Conservation (phyloP, 2,888 invertebrate genomes). For the Anticlea derivata region DNA sequence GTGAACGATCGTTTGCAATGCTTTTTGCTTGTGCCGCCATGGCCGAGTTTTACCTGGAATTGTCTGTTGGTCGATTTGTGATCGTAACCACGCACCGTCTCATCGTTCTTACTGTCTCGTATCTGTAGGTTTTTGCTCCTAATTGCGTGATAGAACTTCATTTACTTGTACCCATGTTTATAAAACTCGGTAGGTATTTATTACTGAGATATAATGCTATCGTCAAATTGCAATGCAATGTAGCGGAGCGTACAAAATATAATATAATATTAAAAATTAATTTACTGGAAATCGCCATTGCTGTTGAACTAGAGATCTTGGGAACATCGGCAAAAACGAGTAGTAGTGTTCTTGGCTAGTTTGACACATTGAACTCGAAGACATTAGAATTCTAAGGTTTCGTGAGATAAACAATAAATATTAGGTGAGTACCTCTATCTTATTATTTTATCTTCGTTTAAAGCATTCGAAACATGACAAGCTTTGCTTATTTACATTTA, state of each 20-base stretch:
- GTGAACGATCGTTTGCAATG: slow-evolving; percentile 41
- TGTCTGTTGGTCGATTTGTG: slow-evolving; percentile 52
- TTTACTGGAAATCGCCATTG: background rate
- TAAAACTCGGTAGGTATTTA: background rate
- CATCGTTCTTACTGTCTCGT: slow-evolving; percentile 33
- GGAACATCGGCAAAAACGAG: slow-evolving; percentile 5
- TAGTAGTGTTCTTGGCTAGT: background rate
- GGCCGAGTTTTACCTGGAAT: slow-evolving; percentile 57
- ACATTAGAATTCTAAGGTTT: slow-evolving; percentile 1
- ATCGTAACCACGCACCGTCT: slow-evolving; percentile 37
- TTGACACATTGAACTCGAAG: slow-evolving; percentile 7
- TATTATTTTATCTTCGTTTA: background rate
- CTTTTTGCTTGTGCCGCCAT: slow-evolving; percentile 43
- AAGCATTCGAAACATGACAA: slow-evolving; percentile 34
- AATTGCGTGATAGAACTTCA: slow-evolving; percentile 44
- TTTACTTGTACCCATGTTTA: background rate
- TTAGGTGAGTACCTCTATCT: background rate
- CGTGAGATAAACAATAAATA: slow-evolving; percentile 2
- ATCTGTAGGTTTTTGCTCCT: slow-evolving; percentile 57
- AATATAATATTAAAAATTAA: too few relatives aligned
- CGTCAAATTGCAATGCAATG: background rate
- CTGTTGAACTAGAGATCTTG: slow-evolving; percentile 7
- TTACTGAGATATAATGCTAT: background rate
- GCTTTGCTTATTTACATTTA: slow-evolving; percentile 14
- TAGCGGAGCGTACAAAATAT: background rate